phyloP scores from a whole-genome alignment of 1,140 invertebrate species.

The Colletes latitarsis region DNA sequence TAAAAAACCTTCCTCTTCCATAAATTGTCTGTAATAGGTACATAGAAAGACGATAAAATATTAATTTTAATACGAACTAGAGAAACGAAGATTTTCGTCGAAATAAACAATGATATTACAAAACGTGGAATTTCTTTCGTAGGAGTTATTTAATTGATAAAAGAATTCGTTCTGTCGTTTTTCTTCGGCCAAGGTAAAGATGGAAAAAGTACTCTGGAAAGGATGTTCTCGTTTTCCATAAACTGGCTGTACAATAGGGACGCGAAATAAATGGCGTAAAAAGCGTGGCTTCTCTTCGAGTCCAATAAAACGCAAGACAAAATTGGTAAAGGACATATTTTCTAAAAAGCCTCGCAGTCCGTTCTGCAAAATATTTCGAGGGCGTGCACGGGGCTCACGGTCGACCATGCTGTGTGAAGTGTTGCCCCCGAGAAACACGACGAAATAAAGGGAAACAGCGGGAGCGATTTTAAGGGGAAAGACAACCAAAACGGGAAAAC shows the following conservation, averaged over 20 bases:
- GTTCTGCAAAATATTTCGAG: constrained; percentile 7
- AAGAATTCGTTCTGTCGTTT: not conserved
- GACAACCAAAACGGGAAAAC: not conserved
- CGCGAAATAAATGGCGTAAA: not conserved
- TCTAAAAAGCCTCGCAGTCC: not conserved
- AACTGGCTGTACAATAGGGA: not conserved
- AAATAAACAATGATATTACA: no score
- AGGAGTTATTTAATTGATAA: no score
- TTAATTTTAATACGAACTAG: no score
- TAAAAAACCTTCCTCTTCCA: no score
- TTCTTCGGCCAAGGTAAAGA: not conserved
- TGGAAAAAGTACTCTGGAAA: not conserved
- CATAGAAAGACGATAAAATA: no score
- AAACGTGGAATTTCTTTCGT: no score
- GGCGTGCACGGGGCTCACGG: not conserved
- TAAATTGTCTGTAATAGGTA: no score
- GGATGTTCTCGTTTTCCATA: not conserved
- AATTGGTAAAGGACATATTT: constrained; percentile 18
- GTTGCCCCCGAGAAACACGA: not conserved
- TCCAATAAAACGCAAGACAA: constrained; percentile 11
- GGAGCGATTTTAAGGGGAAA: constrained; percentile 1
- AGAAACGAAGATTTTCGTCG: no score
- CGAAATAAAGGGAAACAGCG: not conserved
- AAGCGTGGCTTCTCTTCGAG: not conserved
- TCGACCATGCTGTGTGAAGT: not conserved